Percentiles rank a stretch among this genome's conserved stretches.
These are phyloP conservation scores for Morelia viridis DNA, from an alignment of 2,797 vertebrate species.

Conservation along the genomic window DNA sequence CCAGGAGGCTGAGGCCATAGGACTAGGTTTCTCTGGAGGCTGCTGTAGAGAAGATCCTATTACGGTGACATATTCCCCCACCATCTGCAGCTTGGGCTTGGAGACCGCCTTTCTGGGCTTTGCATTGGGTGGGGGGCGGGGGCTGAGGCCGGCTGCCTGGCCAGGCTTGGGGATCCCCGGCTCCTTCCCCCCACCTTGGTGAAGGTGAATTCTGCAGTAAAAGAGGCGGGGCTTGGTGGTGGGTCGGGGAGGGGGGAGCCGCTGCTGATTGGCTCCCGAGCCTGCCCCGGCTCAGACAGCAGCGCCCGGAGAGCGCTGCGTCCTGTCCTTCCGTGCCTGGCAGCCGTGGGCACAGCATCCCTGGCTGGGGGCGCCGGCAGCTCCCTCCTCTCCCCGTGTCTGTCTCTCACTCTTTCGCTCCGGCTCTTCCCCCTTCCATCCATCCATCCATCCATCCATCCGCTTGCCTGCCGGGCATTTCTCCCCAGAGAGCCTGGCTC, in stretches of 20 bases:
- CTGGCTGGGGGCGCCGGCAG: slow-evolving; percentile 13
- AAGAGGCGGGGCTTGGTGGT: slow-evolving; percentile 65
- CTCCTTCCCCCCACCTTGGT: slow-evolving; percentile 26
- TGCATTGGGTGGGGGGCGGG: background rate
- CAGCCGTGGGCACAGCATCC: slow-evolving; percentile 23
- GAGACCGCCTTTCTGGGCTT: background rate
- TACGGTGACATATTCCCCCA: too few species aligned
- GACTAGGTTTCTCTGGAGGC: too few species aligned
- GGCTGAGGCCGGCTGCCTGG: background rate
- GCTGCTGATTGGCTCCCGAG: slow-evolving; percentile 38
- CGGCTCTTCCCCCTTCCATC: background rate
- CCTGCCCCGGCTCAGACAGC: slow-evolving; percentile 14
- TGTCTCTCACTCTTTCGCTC: background rate
- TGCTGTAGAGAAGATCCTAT: background rate
- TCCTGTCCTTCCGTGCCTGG: slow-evolving; percentile 71
- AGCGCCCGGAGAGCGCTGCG: background rate
- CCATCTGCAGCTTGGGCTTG: background rate
- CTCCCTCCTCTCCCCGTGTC: slow-evolving; percentile 6
- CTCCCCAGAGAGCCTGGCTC: slow-evolving; percentile 4
- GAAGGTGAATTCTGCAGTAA: slow-evolving; percentile 62
- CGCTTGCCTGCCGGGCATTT: background rate
- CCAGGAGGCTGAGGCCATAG: background rate
- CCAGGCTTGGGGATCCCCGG: background rate
- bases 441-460: background rate
- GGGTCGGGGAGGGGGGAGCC: slow-evolving; percentile 29